Conservation (phyloP, 2,113 vertebrate species). For the Catharus bicknelli region DNA sequence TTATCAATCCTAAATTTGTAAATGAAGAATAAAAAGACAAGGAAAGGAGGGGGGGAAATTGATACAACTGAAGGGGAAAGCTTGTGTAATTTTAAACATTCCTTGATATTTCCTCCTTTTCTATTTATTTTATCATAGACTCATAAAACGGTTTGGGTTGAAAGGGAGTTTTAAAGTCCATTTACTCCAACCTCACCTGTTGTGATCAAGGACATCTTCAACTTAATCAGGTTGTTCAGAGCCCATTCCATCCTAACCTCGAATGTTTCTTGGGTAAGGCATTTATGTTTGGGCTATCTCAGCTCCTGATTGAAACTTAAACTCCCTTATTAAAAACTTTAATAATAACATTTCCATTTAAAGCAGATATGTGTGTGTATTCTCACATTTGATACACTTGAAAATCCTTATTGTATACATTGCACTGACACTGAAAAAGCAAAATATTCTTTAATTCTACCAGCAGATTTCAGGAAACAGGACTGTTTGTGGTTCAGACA, state of each 20-base stretch:
- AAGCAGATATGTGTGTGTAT: not conserved
- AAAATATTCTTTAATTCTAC: not conserved
- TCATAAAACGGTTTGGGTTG: fast-evolving
- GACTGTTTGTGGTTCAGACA: not conserved
- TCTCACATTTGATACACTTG: not conserved
- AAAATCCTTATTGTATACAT: not conserved
- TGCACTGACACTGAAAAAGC: not conserved
- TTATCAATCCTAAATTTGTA: not conserved
- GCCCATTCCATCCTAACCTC: fast-evolving
- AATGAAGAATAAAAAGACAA: not conserved
- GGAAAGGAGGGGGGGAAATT: no score
- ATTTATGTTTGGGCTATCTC: not conserved
- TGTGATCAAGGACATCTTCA: not conserved
- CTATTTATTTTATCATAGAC: not conserved
- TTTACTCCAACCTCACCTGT: fast-evolving
- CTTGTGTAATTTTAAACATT: not conserved
- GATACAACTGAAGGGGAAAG: not conserved
- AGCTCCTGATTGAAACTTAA: not conserved
- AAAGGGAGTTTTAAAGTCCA: not conserved
- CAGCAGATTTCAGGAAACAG: not conserved
- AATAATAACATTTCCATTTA: not conserved
- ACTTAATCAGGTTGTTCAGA: not conserved
- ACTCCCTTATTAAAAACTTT: not conserved
- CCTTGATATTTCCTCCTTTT: not conserved
- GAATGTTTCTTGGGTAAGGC: not conserved